Conservation (phyloP, 2,113 vertebrate genomes). For the Neoarius graeffei region DNA sequence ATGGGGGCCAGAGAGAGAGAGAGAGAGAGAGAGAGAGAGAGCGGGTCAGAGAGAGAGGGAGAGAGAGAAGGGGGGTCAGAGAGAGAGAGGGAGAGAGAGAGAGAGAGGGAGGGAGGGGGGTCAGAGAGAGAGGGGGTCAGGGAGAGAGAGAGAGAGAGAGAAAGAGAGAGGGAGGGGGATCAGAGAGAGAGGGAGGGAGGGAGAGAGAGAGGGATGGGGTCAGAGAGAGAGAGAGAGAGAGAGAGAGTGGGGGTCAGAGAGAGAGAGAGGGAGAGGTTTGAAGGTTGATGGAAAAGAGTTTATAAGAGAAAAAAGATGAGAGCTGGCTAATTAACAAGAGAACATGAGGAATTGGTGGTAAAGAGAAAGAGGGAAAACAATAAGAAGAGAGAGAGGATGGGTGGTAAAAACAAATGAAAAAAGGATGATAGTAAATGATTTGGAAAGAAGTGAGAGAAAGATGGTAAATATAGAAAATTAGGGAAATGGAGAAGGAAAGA, state of each 20-base stretch:
- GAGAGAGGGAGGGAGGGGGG: background rate
- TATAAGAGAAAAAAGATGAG: background rate
- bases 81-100: too few relatives aligned
- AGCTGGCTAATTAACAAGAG: background rate
- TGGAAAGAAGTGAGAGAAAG: background rate
- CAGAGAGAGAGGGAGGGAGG: background rate
- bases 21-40: background rate
- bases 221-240: too few relatives aligned
- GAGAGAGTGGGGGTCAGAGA: too few relatives aligned
- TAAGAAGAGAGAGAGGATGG: background rate
- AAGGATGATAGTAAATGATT: background rate
- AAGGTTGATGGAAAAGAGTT: background rate
- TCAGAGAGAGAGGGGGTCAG: background rate
- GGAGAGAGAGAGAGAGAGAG: constrained; percentile 4
- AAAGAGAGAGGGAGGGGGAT: too few relatives aligned
- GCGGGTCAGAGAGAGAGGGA: too few relatives aligned
- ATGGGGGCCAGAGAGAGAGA: background rate
- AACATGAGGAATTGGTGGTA: background rate
- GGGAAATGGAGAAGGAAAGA: background rate
- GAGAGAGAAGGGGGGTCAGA: too few relatives aligned
- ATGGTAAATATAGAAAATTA: background rate
- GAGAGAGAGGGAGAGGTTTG: background rate
- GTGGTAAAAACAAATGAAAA: background rate
- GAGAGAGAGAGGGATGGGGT: too few relatives aligned
- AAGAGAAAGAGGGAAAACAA: background rate